Percentiles rank a stretch among this genome's conserved stretches.
Evolutionary conservation across 2,888 invertebrate genomes (phyloP).

Genomic region (Bombylius discolor): DNA sequence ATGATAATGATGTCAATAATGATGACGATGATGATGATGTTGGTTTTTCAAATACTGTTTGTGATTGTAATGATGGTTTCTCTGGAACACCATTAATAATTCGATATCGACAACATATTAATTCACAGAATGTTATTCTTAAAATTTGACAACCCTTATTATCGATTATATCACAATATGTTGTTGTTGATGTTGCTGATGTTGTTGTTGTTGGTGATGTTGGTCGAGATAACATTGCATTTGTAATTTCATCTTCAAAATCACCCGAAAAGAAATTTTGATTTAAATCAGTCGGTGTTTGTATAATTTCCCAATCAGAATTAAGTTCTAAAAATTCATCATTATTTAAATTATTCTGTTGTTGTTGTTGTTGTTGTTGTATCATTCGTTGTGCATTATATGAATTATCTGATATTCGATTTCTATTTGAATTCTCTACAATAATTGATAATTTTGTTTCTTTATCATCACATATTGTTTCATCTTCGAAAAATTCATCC

Average conservation of each 20-base stretch:
- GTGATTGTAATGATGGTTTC: not conserved
- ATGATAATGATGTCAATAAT: not conserved
- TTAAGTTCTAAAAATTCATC: slow-evolving; percentile 27
- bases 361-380: no score
- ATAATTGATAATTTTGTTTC: no score
- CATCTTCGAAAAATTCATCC: slow-evolving; percentile 34
- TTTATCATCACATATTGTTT: no score
- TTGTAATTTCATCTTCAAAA: slow-evolving; percentile 28
- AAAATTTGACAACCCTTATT: not conserved
- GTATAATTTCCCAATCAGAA: slow-evolving; percentile 33
- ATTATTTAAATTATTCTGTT: no score
- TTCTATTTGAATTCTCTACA: no score
- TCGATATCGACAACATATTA: not conserved
- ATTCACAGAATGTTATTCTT: not conserved
- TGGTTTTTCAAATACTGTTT: not conserved
- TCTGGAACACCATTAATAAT: slow-evolving; percentile 1
- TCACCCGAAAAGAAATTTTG: slow-evolving; percentile 30
- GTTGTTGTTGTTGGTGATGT: not conserved
- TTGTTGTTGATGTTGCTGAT: not conserved
- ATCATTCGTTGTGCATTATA: no score
- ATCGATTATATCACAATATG: not conserved
- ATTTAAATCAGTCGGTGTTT: slow-evolving; percentile 19
- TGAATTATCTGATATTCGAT: no score
- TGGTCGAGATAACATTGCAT: not conserved
- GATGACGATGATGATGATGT: not conserved